Conservation (phyloP, 2,797 vertebrate genomes). For the Myripristis murdjan region DNA sequence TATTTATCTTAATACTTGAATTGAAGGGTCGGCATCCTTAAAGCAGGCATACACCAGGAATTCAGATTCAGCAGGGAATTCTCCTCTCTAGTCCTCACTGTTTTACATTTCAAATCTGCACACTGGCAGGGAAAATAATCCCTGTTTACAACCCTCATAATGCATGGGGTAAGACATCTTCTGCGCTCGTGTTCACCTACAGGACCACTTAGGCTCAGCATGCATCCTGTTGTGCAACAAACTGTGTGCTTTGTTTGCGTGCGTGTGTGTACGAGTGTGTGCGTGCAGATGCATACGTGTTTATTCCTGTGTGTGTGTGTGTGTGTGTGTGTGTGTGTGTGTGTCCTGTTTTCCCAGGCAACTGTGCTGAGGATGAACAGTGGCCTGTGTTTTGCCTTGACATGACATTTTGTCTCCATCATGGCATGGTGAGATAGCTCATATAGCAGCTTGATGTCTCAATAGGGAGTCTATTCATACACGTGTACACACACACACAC, state of each 20-base stretch:
- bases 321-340: constrained; percentile 20
- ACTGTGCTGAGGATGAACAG: constrained; percentile 16
- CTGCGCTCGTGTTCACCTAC: constrained; percentile 46
- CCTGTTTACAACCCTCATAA: constrained; percentile 15
- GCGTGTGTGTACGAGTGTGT: not conserved
- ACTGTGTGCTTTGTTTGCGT: not conserved
- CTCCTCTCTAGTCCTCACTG: constrained; percentile 10
- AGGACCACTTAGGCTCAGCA: constrained; percentile 54
- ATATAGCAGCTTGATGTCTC: constrained; percentile 57
- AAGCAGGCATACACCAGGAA: constrained; percentile 6
- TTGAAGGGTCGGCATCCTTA: not conserved
- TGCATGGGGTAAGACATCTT: constrained; percentile 21
- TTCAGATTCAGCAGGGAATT: constrained; percentile 3
- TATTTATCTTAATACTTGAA: too few species aligned
- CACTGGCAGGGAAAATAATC: constrained; percentile 22
- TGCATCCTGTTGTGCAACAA: constrained; percentile 24
- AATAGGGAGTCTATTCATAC: constrained; percentile 37
- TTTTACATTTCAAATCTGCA: constrained; percentile 20
- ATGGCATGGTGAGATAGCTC: constrained; percentile 15
- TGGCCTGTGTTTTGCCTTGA: constrained; percentile 40
- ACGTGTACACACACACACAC: not conserved
- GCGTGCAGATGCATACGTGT: not conserved
- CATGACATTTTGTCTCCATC: constrained; percentile 60
- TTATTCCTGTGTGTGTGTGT: too few species aligned
- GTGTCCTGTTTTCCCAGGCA: not conserved